Evolutionary conservation across 2,797 vertebrate species (phyloP).

Genomic region (Dallia pectoralis): DNA sequence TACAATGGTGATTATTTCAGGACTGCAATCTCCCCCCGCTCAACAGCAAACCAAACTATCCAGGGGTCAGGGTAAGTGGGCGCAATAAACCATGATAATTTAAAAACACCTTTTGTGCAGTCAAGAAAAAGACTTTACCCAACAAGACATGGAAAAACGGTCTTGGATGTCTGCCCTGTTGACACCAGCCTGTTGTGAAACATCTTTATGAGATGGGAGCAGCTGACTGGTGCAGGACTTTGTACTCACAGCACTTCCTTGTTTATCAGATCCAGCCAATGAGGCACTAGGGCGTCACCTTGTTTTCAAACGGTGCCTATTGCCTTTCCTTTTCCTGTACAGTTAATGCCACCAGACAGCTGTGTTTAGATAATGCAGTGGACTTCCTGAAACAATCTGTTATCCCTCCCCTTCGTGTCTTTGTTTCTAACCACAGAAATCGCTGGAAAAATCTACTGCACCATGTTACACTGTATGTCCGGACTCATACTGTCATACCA

Average conservation of each 20-base stretch:
- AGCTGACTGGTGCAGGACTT: constrained; percentile 8
- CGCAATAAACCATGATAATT: constrained; percentile 29
- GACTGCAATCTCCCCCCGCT: constrained; percentile 9
- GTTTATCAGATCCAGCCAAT: constrained; percentile 16
- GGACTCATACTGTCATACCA: constrained; percentile 34
- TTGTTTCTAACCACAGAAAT: constrained; percentile 12
- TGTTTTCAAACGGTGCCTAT: constrained; percentile 50
- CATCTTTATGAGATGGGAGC: background rate
- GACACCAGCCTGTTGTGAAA: background rate
- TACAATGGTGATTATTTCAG: constrained; percentile 6
- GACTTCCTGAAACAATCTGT: constrained; percentile 39
- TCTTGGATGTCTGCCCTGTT: background rate
- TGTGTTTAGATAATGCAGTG: constrained; percentile 39
- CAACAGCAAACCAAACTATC: constrained; percentile 15
- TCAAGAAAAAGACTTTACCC: background rate
- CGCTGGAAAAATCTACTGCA: constrained; percentile 32
- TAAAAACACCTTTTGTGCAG: constrained; percentile 31
- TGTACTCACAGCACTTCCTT: constrained; percentile 7
- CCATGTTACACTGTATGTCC: constrained; percentile 6
- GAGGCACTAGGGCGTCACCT: constrained; percentile 51
- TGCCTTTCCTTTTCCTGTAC: constrained; percentile 64
- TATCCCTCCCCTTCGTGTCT: constrained; percentile 11
- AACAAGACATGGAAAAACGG: background rate
- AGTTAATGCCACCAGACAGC: constrained; percentile 33
- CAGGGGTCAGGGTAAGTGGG: constrained; percentile 17